These are phyloP conservation scores for Ictalurus punctatus DNA, from an alignment of 2,113 vertebrate species.

Conservation along the genomic window DNA sequence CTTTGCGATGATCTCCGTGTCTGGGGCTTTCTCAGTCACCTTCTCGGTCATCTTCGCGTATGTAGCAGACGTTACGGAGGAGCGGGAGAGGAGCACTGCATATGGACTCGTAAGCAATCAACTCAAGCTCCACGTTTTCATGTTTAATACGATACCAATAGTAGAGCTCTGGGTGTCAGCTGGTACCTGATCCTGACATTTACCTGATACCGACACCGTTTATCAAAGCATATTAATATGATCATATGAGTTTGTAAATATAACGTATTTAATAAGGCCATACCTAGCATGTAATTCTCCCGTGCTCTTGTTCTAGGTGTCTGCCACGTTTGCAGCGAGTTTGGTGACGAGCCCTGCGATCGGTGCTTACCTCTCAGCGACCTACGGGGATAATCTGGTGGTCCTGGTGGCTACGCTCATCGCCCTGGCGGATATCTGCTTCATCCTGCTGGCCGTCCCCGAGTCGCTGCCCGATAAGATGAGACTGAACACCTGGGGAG, in stretches of 20 bases:
- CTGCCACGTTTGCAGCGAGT: slow-evolving; percentile 93
- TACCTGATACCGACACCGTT: too few species aligned
- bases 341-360: slow-evolving; percentile 92
- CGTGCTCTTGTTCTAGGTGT: slow-evolving; percentile 73
- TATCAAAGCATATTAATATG: too few species aligned
- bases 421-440: slow-evolving; percentile 87
- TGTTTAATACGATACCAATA: neutral
- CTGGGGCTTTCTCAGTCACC: slow-evolving; percentile 92
- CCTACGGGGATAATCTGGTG: slow-evolving; percentile 87
- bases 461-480: slow-evolving; percentile 93
- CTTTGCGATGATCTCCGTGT: slow-evolving; percentile 93
- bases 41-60: slow-evolving; percentile 98
- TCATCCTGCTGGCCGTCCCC: slow-evolving; percentile 89
- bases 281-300: neutral
- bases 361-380: slow-evolving; percentile 87
- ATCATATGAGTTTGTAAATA: neutral
- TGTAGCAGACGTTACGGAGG: slow-evolving; percentile 90
- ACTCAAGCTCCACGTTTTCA: neutral
- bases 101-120: slow-evolving; percentile 85
- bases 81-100: slow-evolving; percentile 86
- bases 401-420: slow-evolving; percentile 86
- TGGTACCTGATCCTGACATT: too few species aligned
- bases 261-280: neutral
- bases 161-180: neutral
- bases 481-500: slow-evolving; percentile 85